Evolutionary conservation across 1,140 invertebrate genomes (phyloP), one percentile per base, ranked within the genome.

Genomic region (Aphidius ervi): DNA sequence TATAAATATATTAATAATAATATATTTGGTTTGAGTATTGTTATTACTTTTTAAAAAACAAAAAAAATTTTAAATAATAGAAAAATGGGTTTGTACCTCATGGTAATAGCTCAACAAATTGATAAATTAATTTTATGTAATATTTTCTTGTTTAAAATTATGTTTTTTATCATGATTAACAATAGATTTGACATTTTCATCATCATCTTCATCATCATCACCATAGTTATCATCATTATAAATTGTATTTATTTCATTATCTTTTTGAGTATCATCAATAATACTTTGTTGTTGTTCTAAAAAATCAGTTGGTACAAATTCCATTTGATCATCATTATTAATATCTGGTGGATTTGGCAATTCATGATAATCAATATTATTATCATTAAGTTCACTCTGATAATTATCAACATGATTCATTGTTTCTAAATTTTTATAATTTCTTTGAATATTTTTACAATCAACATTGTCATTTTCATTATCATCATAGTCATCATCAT

Each of bases 221-320:
- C 20, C 10, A 42, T n/a, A 40, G 20, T 46, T 67, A 64, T 9
- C 46, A 23, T 48, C 53, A 10, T 69, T 65, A n/a, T 67, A 64
- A 47, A 69, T 67, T 45, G 52, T 61, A 58, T 66, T 67, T 40
- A 67, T 73, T 56, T 68, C 72, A 40, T 68, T 71, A 45, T 68
- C 68, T 2, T 64, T 63, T 40, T 79, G 76, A 5, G 68, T 63
- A 50, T 80, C 78, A 41, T 80, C 78, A 5, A 74, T 66, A 40
- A 78, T 80, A 9, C 77, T 76, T 47, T 79, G 78, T 69, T 78
- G 76, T 50, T 80, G 78, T 9, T 78, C 78, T 20, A 80, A 63
- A 65, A 80, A 80, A 58, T 80, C 78, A 6, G 78, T 77, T 6
- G 78, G 78, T 54, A 80, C 77, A 52, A 80, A 80, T 69, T 80